Conservation (phyloP, 2,888 invertebrate genomes). For the Lasioglossum calceatum region DNA sequence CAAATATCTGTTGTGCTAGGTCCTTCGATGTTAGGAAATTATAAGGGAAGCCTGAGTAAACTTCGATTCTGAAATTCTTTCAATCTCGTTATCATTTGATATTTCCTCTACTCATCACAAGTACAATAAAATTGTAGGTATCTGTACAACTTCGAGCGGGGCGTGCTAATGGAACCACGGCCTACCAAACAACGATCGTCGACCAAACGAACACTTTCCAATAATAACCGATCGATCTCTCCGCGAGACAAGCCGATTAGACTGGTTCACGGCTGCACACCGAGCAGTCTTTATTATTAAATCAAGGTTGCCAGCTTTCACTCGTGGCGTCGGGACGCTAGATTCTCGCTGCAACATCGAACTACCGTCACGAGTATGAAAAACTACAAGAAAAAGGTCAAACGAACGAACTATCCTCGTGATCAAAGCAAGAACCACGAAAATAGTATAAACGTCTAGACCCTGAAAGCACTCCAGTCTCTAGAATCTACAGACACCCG, state of each 20-base stretch:
- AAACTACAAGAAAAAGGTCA: background rate
- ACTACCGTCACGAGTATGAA: background rate
- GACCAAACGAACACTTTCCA: background rate
- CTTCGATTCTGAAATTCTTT: background rate
- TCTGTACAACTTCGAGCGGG: background rate
- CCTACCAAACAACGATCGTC: background rate
- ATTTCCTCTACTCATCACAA: too few relatives aligned
- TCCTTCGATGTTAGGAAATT: background rate
- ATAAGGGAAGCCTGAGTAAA: background rate
- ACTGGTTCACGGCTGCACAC: conserved; percentile 13
- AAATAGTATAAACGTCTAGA: background rate
- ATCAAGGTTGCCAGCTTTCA: conserved; percentile 82
- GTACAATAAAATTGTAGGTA: too few relatives aligned
- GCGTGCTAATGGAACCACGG: background rate
- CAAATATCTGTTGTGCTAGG: too few relatives aligned
- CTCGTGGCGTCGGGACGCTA: conserved; percentile 64
- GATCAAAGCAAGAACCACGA: background rate
- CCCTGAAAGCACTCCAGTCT: too few relatives aligned
- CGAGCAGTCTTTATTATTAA: background rate
- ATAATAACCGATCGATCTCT: background rate
- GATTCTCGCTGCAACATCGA: conserved; percentile 41
- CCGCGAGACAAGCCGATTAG: conserved; percentile 8
- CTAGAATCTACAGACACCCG: too few relatives aligned
- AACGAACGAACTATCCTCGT: background rate
- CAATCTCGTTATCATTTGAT: background rate